phyloP scores from a whole-genome alignment of 2,888 invertebrate species.

The Penaeus monodon region DNA sequence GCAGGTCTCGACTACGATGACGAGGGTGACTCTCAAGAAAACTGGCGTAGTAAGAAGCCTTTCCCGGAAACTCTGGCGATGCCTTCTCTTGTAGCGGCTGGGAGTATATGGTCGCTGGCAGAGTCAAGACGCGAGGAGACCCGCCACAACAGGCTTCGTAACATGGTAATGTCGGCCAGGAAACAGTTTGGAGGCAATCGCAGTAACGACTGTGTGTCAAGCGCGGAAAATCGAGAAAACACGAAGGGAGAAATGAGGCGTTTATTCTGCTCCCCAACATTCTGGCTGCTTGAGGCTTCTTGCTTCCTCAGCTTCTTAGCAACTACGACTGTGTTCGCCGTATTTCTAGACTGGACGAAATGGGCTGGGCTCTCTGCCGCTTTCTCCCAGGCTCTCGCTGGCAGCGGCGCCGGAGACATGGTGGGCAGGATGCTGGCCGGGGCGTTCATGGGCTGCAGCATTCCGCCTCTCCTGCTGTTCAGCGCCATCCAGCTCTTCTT shows the following conservation, averaged over 20 bases:
- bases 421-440: conserved; percentile 65
- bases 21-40: too few relatives aligned
- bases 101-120: conserved; percentile 53
- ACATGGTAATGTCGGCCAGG: neutral
- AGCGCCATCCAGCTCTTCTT: conserved; percentile 61
- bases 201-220: too few relatives aligned
- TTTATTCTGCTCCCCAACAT: conserved; percentile 29
- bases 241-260: neutral
- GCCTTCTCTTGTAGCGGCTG: neutral
- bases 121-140: neutral
- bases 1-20: too few relatives aligned
- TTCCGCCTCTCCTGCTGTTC: conserved; percentile 49
- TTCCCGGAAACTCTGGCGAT: neutral
- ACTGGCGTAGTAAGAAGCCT: too few relatives aligned
- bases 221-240: too few relatives aligned
- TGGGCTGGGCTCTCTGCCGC: conserved; percentile 61
- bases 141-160: neutral
- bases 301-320: conserved; percentile 66
- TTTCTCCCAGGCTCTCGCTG: conserved; percentile 63
- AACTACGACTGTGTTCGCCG: conserved; percentile 65
- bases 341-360: conserved; percentile 66
- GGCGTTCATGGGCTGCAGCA: conserved; percentile 31
- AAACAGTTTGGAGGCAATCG: neutral
- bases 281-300: conserved; percentile 59
- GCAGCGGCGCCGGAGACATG: conserved; percentile 66